Evolutionary conservation across 2,888 invertebrate genomes (phyloP).

Genomic region (Eristalinus sepulchralis): DNA sequence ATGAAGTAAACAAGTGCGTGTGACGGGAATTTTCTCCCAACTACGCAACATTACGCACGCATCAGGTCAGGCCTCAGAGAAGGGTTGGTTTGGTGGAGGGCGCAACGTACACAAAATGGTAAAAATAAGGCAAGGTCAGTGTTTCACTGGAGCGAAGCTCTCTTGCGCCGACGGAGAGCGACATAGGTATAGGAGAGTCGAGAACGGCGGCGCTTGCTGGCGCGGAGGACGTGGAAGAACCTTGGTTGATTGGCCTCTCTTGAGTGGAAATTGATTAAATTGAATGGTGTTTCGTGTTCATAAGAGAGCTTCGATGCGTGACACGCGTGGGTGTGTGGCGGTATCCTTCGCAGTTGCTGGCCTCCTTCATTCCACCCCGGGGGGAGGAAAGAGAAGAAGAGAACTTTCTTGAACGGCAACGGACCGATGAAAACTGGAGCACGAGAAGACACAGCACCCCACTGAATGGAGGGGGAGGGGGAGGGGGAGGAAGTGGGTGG

Average conservation of each 20-base stretch:
- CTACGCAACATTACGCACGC: constrained; percentile 37
- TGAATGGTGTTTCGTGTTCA: constrained; percentile 14
- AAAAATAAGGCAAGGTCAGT: constrained; percentile 64
- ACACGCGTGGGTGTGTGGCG: background rate
- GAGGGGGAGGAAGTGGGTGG: background rate
- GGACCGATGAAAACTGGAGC: constrained; percentile 6
- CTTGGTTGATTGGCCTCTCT: constrained; percentile 27
- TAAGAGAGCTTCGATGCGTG: constrained; percentile 13
- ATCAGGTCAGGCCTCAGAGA: constrained; percentile 4
- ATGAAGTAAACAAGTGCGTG: background rate
- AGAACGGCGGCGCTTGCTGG: background rate
- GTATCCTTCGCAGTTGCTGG: background rate
- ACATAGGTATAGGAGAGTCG: background rate
- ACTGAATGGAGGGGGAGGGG: background rate
- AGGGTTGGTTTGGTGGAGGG: background rate
- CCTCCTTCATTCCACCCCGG: background rate
- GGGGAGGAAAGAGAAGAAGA: background rate
- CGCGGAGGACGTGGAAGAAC: background rate
- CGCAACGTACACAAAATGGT: background rate
- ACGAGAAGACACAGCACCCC: background rate
- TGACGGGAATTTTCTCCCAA: background rate
- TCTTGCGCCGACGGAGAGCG: background rate
- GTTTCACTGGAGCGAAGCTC: background rate
- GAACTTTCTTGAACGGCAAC: background rate
- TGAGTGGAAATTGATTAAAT: constrained; percentile 42